A percentile compares a stretch with the other conserved stretches of the same genome.
Evolutionary conservation across 2,113 vertebrate species (phyloP).

Genomic region (Taxidea taxus): DNA sequence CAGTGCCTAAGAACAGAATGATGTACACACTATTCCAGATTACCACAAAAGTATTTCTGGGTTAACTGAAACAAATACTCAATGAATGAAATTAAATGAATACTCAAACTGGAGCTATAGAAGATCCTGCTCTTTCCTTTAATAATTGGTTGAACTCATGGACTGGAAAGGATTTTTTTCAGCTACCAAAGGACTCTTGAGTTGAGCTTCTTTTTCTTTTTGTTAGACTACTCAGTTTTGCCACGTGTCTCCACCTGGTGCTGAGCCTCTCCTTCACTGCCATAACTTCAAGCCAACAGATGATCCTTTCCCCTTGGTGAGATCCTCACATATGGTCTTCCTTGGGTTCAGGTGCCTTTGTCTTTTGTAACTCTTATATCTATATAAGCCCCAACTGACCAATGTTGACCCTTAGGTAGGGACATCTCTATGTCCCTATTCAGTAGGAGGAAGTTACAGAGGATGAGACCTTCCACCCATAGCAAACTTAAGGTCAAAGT

Average conservation of each 20-base stretch:
- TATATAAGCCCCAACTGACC: neutral
- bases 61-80: neutral
- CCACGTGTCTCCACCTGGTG: neutral
- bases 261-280: neutral
- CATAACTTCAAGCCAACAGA: neutral
- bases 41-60: neutral
- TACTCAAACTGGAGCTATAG: neutral
- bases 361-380: too few species aligned
- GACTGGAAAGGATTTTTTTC: neutral
- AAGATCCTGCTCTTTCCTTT: neutral
- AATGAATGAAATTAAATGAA: too few species aligned
- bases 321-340: neutral
- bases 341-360: neutral
- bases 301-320: neutral
- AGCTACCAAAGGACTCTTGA: neutral
- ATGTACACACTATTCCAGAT: neutral
- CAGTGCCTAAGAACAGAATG: neutral
- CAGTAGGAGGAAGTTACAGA: too few species aligned
- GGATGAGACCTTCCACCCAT: too few species aligned
- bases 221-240: neutral
- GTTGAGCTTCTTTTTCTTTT: neutral
- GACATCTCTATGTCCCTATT: too few species aligned
- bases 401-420: neutral
- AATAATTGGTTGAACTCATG: neutral
- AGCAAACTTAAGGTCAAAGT: too few species aligned